Percentiles rank a stretch among this genome's conserved stretches.
Evolutionary conservation across 2,797 vertebrate species (phyloP).

Genomic region (Semaprochilodus insignis): DNA sequence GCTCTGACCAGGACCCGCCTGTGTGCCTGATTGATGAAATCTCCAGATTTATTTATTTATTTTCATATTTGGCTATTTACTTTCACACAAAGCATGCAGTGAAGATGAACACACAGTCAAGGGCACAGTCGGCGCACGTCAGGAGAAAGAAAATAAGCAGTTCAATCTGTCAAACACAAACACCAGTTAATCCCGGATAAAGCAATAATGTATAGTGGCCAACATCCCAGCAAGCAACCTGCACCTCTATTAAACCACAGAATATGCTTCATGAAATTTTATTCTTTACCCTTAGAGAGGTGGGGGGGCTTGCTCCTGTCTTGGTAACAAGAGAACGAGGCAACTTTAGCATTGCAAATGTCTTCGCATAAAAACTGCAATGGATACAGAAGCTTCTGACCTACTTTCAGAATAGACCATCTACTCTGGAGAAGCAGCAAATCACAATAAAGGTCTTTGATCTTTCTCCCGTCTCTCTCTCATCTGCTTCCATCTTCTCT

Average conservation of each 20-base stretch:
- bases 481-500: constrained; percentile 9
- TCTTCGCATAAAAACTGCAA: constrained; percentile 13
- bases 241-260: neutral
- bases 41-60: constrained; percentile 30
- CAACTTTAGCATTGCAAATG: constrained; percentile 29
- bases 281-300: neutral
- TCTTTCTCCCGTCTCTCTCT: constrained; percentile 25
- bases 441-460: constrained; percentile 41
- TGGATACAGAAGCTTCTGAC: constrained; percentile 30
- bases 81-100: constrained; percentile 7
- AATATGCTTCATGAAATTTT: neutral
- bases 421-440: constrained; percentile 46
- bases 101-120: constrained; percentile 5
- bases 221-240: neutral
- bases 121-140: neutral
- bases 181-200: neutral
- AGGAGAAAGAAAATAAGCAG: constrained; percentile 14
- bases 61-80: constrained; percentile 29
- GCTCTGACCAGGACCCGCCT: constrained; percentile 18
- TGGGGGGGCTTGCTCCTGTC: neutral
- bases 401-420: constrained; percentile 51
- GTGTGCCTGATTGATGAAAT: constrained; percentile 37
- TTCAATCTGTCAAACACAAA: neutral
- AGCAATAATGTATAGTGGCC: neutral
- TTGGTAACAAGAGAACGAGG: neutral